A percentile compares a stretch with the other conserved stretches of the same genome.
These are phyloP conservation scores for Alethe castanea DNA, from an alignment of 2,113 vertebrate species.

Conservation along the genomic window DNA sequence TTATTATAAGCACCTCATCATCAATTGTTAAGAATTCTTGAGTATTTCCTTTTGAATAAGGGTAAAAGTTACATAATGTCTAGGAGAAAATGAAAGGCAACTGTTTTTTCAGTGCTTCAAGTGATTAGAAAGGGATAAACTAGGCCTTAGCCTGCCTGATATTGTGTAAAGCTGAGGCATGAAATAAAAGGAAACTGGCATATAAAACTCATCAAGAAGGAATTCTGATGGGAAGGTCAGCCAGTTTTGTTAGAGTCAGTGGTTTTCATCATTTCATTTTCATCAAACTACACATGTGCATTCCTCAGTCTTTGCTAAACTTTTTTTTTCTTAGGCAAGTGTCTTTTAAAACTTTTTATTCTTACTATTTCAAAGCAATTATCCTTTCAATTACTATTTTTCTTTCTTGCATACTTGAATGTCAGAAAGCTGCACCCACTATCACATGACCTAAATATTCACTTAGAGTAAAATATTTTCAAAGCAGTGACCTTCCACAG, in stretches of 20 bases:
- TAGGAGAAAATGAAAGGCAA: neutral
- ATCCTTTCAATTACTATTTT: conserved; percentile 52
- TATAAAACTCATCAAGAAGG: neutral
- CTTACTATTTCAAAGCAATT: conserved; percentile 40
- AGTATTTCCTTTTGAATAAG: neutral
- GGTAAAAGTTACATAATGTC: neutral
- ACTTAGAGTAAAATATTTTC: conserved; percentile 50
- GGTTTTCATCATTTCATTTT: conserved; percentile 31
- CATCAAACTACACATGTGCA: neutral
- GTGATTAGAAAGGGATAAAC: neutral
- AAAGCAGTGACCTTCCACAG: conserved; percentile 59
- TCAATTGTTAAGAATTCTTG: neutral
- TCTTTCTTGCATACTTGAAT: conserved; percentile 25
- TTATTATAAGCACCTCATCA: neutral
- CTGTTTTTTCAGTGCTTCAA: neutral
- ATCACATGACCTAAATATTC: conserved; percentile 59
- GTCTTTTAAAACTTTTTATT: conserved; percentile 42
- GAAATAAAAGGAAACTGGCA: neutral
- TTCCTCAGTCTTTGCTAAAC: conserved; percentile 44
- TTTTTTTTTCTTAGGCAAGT: conserved; percentile 31
- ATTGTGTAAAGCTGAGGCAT: neutral
- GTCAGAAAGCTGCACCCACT: conserved; percentile 40
- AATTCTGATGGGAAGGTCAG: neutral
- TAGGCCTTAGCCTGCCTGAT: neutral
- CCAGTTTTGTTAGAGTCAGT: neutral